Percentiles rank a stretch among this genome's conserved stretches.
These are phyloP conservation scores for Eudasyphora cyanicolor DNA, from an alignment of 2,888 invertebrate species.

Conservation along the genomic window DNA sequence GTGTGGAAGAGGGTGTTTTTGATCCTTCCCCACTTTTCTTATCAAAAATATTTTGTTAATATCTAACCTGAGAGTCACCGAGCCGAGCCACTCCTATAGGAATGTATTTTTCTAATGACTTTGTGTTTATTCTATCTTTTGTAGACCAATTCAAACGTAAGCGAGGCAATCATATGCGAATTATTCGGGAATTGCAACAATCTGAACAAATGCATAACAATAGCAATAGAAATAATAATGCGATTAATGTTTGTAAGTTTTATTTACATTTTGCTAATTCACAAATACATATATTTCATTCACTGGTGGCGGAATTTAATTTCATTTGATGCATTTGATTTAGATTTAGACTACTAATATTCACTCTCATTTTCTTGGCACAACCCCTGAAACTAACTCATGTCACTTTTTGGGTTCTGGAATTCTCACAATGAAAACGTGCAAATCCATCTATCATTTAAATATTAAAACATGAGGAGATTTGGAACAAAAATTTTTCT, in stretches of 20 bases:
- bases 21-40: no score
- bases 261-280: slow-evolving; percentile 11
- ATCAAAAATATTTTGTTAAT: no score
- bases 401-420: not conserved
- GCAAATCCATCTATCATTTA: no score
- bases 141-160: slow-evolving; percentile 81
- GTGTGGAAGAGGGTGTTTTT: not conserved
- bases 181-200: slow-evolving; percentile 70
- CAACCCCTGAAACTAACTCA: not conserved
- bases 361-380: not conserved
- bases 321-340: not conserved
- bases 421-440: no score
- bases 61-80: not conserved
- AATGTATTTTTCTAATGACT: slow-evolving; percentile 72
- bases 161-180: slow-evolving; percentile 74
- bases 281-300: not conserved
- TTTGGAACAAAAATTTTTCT: no score
- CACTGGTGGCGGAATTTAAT: not conserved
- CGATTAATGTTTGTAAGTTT: slow-evolving; percentile 66
- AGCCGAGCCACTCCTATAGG: not conserved
- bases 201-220: slow-evolving; percentile 56
- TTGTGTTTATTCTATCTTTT: slow-evolving; percentile 74
- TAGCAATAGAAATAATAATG: slow-evolving; percentile 60
- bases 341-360: no score
- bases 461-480: no score